These are phyloP conservation scores for Atrina japonica DNA, from an alignment of 2,888 invertebrate genomes.

Conservation along the genomic window DNA sequence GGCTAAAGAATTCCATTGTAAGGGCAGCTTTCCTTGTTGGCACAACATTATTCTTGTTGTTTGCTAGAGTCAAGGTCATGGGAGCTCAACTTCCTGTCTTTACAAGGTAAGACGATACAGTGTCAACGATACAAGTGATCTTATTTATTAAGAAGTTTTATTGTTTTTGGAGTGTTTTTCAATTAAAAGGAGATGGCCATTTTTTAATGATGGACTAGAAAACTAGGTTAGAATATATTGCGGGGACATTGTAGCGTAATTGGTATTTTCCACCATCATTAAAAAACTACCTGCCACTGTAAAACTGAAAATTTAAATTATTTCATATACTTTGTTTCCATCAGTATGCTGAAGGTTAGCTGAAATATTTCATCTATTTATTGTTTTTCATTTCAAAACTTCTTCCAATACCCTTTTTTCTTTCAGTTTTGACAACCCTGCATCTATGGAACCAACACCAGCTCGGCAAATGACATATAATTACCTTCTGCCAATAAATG, in stretches of 20 bases:
- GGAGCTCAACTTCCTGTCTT: conserved; percentile 97
- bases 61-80: conserved; percentile 94
- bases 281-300: too few species aligned
- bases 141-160: not conserved
- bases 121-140: not conserved
- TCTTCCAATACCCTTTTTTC: too few species aligned
- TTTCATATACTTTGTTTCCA: too few species aligned
- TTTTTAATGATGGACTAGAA: too few species aligned
- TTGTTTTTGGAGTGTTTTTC: not conserved
- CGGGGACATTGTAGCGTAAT: too few species aligned
- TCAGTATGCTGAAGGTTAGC: too few species aligned
- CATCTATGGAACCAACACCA: conserved; percentile 92
- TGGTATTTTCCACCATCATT: too few species aligned
- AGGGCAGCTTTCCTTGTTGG: conserved; percentile 90
- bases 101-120: conserved; percentile 85
- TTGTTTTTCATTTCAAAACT: not conserved
- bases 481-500: conserved; percentile 94
- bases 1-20: conserved; percentile 80
- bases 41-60: conserved; percentile 89
- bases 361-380: too few species aligned
- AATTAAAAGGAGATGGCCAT: too few species aligned
- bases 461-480: conserved; percentile 94
- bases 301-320: too few species aligned
- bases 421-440: conserved; percentile 96
- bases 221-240: too few species aligned